phyloP scores from a whole-genome alignment of 2,113 vertebrate genomes.

The Myotis davidii region DNA sequence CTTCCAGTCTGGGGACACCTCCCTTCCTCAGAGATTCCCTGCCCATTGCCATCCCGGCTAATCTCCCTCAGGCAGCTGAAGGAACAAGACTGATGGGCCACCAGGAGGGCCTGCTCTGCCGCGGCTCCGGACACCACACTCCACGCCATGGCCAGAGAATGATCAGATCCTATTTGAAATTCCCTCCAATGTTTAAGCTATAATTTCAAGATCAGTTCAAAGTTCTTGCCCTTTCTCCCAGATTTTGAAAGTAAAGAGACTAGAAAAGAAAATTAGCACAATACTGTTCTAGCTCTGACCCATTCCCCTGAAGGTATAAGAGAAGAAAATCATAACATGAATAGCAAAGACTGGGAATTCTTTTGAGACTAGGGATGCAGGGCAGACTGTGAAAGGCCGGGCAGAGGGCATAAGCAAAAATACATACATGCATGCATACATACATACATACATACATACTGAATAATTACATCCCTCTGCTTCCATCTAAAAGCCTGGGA shows the following conservation, averaged over 20 bases:
- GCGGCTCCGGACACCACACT: background rate
- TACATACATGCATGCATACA: background rate
- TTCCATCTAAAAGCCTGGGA: background rate
- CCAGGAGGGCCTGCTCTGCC: background rate
- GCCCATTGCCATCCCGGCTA: background rate
- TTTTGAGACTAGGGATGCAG: background rate
- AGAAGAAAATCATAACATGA: background rate
- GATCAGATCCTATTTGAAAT: background rate
- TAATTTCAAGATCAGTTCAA: constrained; percentile 29
- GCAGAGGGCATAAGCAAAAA: background rate
- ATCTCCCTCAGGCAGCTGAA: background rate
- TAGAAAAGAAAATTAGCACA: background rate
- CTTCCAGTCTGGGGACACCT: background rate
- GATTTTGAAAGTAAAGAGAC: background rate
- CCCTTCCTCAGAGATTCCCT: background rate
- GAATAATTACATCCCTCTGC: background rate
- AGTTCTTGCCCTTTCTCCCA: background rate
- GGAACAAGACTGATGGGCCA: background rate
- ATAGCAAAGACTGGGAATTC: constrained; percentile 12
- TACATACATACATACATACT: too few relatives aligned
- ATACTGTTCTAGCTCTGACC: background rate
- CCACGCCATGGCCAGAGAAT: background rate
- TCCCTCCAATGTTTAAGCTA: background rate
- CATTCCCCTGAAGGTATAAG: background rate
- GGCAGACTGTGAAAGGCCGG: background rate